Evolutionary conservation across 2,113 vertebrate species (phyloP).

Genomic region (Lycocorax pyrrhopterus): DNA sequence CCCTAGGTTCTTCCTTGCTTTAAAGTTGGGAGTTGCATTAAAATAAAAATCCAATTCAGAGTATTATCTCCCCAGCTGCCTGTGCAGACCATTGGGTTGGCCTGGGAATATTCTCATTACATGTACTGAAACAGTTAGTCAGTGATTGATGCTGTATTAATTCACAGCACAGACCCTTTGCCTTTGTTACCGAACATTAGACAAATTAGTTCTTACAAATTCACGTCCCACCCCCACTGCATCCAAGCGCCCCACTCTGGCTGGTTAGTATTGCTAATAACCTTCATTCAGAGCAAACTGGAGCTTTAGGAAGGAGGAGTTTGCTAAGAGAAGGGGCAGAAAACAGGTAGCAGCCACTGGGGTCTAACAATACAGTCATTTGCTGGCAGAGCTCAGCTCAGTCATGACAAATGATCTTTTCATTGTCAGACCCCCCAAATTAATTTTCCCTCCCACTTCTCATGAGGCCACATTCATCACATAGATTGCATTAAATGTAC

Average conservation of each 20-base stretch:
- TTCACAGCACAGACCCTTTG: constrained; percentile 60
- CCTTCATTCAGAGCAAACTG: not conserved
- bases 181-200: constrained; percentile 83
- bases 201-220: constrained; percentile 84
- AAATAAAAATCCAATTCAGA: constrained; percentile 65
- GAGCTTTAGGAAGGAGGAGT: constrained; percentile 11
- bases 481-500: constrained; percentile 41
- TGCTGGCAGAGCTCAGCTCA: not conserved
- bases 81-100: constrained; percentile 53
- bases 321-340: constrained; percentile 25
- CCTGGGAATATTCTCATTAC: constrained; percentile 74
- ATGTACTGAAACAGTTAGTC: constrained; percentile 70
- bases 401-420: constrained; percentile 72
- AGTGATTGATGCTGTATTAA: constrained; percentile 84
- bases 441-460: constrained; percentile 60
- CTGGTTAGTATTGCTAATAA: constrained; percentile 70
- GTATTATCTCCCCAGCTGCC: constrained; percentile 67
- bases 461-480: constrained; percentile 64
- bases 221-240: constrained; percentile 24
- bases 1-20: constrained; percentile 59
- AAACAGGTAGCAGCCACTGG: not conserved
- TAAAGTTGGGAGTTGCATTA: constrained; percentile 54
- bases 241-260: constrained; percentile 1
- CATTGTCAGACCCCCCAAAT: constrained; percentile 54
- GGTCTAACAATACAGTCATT: not conserved